Base-by-base conservation (phyloP, 1,140 invertebrate species). In the Notospermus geniculatus region DNA sequence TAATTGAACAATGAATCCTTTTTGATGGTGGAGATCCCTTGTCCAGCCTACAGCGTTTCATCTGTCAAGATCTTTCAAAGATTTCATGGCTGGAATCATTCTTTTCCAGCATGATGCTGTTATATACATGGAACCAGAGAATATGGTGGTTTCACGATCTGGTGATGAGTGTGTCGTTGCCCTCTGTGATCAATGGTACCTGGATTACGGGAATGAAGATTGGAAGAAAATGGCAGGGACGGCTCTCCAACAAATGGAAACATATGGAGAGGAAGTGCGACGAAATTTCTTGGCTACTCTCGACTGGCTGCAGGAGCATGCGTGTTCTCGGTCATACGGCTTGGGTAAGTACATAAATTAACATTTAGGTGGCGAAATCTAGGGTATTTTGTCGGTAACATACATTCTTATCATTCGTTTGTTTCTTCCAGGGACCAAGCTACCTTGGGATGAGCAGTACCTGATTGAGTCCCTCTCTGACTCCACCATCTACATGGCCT, bases 401-500 rank as follows among this genome's bases (percentile, higher is more conserved):
- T 45, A 13, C 19, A 11, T 13, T 43, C 39, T 43, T 11, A 43
- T 43, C 39, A 13, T 43, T 43, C 11, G 11, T 19, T 13, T 43
- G 19, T 63, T 25, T 36, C 30, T 72, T 74, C 73, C 59, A 89
- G 92, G 97, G 53, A 94, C 93, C 0, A 95, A 91, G 80, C 81
- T 99, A 54, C 97, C 97, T 0, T 99, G 97, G 97, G 97, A 99
- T 83, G 84, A 90, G 59, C 85, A 90, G 69, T 99, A 97, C 91
- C 80, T 99, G 7, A 99, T 99, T 72, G 97, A 99, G 83, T 98
- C 95, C 2, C 81, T 99, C 0, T 99, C 97, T 0, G 97, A 99
- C 83, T 99, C 97, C 0, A 99, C 97, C 0, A 99, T 99, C 70
- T 99, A 99, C 80, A 99, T 94, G 87, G 93, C 97, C 0, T 99